These are phyloP conservation scores for Phainopepla nitens DNA, from an alignment of 2,113 vertebrate species.

Conservation along the genomic window DNA sequence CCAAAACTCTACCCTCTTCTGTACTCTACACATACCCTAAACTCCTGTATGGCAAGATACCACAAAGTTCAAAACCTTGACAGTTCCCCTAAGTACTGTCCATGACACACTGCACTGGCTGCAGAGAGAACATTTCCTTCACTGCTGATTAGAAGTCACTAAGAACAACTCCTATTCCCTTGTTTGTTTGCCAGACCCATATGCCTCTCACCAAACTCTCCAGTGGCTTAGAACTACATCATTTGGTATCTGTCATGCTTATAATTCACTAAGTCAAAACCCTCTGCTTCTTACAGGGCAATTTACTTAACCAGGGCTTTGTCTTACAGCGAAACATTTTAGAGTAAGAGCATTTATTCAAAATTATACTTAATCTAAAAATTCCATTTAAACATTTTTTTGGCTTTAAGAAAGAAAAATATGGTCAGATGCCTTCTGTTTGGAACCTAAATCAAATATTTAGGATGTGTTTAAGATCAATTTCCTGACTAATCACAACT, in stretches of 20 bases:
- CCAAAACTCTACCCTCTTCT: neutral
- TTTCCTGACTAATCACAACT: neutral
- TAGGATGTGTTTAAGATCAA: neutral
- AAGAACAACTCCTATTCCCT: neutral
- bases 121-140: neutral
- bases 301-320: neutral
- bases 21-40: neutral
- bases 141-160: neutral
- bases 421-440: neutral
- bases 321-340: neutral
- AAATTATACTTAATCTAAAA: neutral
- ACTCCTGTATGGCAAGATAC: neutral
- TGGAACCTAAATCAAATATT: neutral
- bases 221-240: neutral
- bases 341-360: neutral
- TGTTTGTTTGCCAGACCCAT: neutral
- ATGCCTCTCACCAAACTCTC: neutral
- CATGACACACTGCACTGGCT: neutral
- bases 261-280: neutral
- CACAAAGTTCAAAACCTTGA: neutral
- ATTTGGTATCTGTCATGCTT: neutral
- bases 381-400: neutral
- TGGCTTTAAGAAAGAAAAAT: neutral
- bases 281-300: neutral
- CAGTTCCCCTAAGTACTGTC: neutral